These are phyloP conservation scores for Umimayanthus chanpuru DNA, from an alignment of 92 coral and sea anemone genomes.

Conservation along the genomic window DNA sequence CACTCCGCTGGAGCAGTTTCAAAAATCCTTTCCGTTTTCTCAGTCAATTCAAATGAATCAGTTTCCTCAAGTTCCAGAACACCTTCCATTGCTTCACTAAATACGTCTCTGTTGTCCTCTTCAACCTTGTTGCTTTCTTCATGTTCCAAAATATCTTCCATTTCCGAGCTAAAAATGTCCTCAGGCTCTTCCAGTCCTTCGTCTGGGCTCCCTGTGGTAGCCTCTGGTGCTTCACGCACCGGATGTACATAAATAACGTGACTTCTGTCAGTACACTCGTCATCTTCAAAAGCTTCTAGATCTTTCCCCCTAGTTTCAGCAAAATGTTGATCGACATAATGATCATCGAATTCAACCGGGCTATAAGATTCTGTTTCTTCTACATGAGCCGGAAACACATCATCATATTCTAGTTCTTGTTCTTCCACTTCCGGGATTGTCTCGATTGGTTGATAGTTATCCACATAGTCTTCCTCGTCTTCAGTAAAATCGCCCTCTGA, in stretches of 20 bases:
- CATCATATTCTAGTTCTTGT: slow-evolving; percentile 76
- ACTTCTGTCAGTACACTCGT: slow-evolving; percentile 3
- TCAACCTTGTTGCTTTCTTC: background rate
- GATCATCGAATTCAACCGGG: slow-evolving; percentile 21
- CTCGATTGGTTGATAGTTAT: slow-evolving; percentile 61
- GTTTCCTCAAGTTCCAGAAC: slow-evolving; percentile 12
- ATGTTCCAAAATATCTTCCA: slow-evolving; percentile 31
- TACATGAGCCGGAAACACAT: slow-evolving; percentile 84
- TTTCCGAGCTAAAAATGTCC: slow-evolving; percentile 30
- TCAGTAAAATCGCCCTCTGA: slow-evolving; percentile 29
- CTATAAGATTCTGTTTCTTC: slow-evolving; percentile 50
- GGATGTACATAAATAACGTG: slow-evolving; percentile 18
- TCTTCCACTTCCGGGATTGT: slow-evolving; percentile 45
- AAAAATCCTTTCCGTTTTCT: slow-evolving; percentile 18
- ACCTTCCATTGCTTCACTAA: slow-evolving; percentile 33
- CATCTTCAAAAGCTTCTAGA: slow-evolving; percentile 11
- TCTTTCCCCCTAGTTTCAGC: slow-evolving; percentile 11
- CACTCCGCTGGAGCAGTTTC: slow-evolving; percentile 6
- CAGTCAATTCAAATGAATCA: background rate
- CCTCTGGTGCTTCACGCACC: background rate
- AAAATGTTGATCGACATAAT: slow-evolving; percentile 26
- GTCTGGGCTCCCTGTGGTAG: background rate
- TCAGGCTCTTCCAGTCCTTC: background rate
- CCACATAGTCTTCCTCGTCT: slow-evolving; percentile 59
- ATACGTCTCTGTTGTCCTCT: background rate